Evolutionary conservation across 2,888 invertebrate genomes (phyloP), one percentile per base, ranked within the genome.

Genomic region (Corbicula japonica): DNA sequence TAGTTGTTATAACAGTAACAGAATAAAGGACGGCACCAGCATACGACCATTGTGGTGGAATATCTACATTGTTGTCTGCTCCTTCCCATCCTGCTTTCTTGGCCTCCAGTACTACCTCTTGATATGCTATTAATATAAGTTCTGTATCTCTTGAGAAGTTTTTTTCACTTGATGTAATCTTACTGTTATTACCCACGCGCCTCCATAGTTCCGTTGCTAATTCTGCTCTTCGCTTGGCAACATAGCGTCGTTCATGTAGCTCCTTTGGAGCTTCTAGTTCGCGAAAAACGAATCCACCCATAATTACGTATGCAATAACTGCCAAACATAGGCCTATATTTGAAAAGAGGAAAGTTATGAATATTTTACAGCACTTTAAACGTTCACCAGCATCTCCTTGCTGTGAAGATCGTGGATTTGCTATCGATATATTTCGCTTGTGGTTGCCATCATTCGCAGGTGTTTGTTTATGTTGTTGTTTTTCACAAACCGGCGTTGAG

Each of bases 241-340:
- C 83, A 44, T 78, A 72, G 23, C 84, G 77, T 23, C 87, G 56
- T 61, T 88, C 86, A 54, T 83, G 77, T 26, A 80, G 60, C 74
- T 91, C 91, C 38, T 84, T 74, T 1, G 89, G 89, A 0, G 90
- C 89, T 93, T 97, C 97, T 89, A 97, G 94, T 83, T 95, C 95
- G 89, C 96, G 96, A 94, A 99, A 99, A 94, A 98, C 96, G 93
- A 98, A 97, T 44, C 98, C 98, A 66, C 98, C 97, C 83, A 96
- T 96, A 75, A 97, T 96, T 62, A 97, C 97, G 92, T 98, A 98
- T 35, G 96, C 96, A 44, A 98, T 97, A 76, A 99, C 98, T 66
- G 98, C 95, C 76, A 97, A 96, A 86, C 98, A 97, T 88, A 99
- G 96, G 68, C 98, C 99, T 48, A 99, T 97, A 95, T 98, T 98